These are phyloP conservation scores for Halictus rubicundus DNA, from an alignment of 1,140 invertebrate genomes.

Conservation along the genomic window DNA sequence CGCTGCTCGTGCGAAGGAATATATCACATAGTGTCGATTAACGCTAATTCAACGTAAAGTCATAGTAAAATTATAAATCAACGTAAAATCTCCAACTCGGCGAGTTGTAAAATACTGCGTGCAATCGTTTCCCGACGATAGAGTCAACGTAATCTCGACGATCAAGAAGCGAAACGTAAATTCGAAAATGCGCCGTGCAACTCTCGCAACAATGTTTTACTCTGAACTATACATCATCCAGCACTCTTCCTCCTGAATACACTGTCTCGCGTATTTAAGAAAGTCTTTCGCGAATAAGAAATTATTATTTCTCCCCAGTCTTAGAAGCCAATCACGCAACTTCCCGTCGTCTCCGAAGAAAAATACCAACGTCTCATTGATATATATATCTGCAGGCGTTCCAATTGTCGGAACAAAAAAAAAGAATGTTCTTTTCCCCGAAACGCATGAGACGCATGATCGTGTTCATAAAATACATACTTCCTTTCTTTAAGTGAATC, in stretches of 20 bases:
- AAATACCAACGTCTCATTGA: conserved; percentile 7
- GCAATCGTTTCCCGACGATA: not conserved
- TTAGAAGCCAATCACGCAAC: conserved; percentile 54
- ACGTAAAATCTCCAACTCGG: not conserved
- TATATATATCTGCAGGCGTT: conserved; percentile 13
- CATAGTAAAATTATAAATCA: not conserved
- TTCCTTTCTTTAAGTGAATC: conserved; percentile 9
- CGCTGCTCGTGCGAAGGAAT: not conserved
- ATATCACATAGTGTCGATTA: conserved; percentile 22
- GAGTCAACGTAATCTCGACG: conserved; percentile 10
- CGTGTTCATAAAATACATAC: conserved; percentile 11
- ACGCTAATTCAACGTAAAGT: not conserved
- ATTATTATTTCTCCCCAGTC: conserved; percentile 58
- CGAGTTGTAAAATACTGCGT: not conserved
- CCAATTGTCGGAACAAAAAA: conserved; percentile 12
- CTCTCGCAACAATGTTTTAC: not conserved
- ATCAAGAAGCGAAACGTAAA: not conserved
- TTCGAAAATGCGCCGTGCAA: conserved; percentile 2
- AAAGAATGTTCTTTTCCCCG: conserved; percentile 12
- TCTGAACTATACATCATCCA: conserved; percentile 51
- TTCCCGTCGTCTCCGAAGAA: not conserved
- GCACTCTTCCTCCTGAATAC: conserved; percentile 52
- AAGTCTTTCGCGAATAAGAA: conserved; percentile 56
- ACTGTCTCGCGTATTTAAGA: conserved; percentile 41
- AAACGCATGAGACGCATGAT: conserved; percentile 5